Percentiles rank a stretch among this genome's conserved stretches.
Conservation (phyloP, 2,113 vertebrate genomes). For the Glaucidium brasilianum region DNA sequence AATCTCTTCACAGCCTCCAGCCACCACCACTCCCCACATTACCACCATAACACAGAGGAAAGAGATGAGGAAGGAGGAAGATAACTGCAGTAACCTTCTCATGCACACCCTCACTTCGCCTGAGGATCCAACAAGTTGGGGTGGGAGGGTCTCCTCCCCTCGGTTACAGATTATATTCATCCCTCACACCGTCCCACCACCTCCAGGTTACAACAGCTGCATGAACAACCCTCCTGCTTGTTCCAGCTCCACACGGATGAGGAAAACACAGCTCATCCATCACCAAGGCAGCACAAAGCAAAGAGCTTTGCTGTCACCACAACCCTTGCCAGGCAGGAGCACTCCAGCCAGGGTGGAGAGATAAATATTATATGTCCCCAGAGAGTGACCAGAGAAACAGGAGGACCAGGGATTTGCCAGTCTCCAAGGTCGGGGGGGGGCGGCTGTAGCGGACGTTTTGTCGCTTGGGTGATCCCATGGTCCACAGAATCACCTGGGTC, state of each 20-base stretch:
- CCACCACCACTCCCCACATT: not conserved
- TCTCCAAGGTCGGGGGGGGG: not conserved
- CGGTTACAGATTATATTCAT: not conserved
- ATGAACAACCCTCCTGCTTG: accelerated
- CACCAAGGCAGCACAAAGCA: accelerated
- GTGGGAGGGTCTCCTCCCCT: not conserved
- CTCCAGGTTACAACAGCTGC: not conserved
- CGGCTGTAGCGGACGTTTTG: accelerated
- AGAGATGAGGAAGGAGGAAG: not conserved
- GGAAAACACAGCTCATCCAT: not conserved
- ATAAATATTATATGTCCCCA: not conserved
- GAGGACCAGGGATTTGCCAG: not conserved
- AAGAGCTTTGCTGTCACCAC: too few species aligned
- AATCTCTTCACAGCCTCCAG: not conserved
- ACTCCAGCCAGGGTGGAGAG: accelerated
- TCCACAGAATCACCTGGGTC: too few species aligned
- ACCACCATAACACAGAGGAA: accelerated
- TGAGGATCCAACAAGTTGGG: not conserved
- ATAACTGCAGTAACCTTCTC: not conserved
- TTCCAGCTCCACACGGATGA: accelerated
- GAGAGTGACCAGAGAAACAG: not conserved
- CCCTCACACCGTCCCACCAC: not conserved
- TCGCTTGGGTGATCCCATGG: accelerated
- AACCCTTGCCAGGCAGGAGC: not conserved
- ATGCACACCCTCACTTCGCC: not conserved